Conservation (phyloP, 2,113 vertebrate genomes). For the Glaucidium brasilianum region DNA sequence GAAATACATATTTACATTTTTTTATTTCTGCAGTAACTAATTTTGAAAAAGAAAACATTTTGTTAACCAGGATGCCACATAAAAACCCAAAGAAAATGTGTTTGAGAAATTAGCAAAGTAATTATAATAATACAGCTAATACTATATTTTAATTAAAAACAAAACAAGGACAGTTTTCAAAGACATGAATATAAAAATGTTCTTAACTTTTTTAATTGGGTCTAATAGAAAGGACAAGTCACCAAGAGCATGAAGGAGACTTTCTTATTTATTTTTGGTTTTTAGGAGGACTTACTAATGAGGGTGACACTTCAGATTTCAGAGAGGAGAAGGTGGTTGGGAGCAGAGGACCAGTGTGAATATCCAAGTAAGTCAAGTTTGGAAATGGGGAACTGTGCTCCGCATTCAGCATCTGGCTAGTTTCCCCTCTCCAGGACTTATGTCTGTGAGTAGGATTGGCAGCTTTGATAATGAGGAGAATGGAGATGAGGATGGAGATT, state of each 20-base stretch:
- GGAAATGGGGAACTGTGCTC: not conserved
- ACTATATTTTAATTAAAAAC: not conserved
- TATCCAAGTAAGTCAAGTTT: not conserved
- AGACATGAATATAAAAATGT: not conserved
- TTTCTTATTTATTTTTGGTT: not conserved
- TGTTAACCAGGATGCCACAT: not conserved
- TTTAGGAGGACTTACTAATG: not conserved
- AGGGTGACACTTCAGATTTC: not conserved
- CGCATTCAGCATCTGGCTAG: not conserved
- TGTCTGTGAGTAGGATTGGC: not conserved
- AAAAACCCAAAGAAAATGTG: not conserved
- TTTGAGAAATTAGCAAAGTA: not conserved
- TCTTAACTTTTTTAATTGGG: not conserved
- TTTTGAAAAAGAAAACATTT: not conserved
- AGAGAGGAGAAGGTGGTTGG: not conserved
- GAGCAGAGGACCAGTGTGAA: not conserved
- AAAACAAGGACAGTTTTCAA: not conserved
- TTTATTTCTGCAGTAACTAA: not conserved
- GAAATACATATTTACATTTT: not conserved
- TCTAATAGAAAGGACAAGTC: not conserved
- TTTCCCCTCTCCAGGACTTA: not conserved
- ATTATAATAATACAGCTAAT: not conserved
- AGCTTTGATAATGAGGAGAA: not conserved
- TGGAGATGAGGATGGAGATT: not conserved
- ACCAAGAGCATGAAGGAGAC: not conserved